Evolutionary conservation across 2,113 vertebrate species (phyloP), one percentile per base, ranked within the genome.

Genomic region (Lucifuga dentata): DNA sequence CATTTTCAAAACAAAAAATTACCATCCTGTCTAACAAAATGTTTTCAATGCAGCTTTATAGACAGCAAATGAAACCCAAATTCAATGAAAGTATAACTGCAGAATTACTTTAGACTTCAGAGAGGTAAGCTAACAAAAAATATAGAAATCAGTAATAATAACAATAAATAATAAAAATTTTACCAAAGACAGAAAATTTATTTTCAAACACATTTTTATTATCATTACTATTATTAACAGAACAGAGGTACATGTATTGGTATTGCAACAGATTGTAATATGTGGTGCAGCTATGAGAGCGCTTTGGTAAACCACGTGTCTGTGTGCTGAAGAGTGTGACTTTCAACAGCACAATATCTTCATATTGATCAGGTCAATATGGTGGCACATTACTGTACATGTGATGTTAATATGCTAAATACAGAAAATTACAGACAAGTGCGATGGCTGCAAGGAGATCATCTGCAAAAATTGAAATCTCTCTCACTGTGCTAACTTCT

Each of bases 181-280:
- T 29, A 29, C 3, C 26, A 62, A 9, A 68, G 17, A 43, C 32
- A 13, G 12, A 48, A 1, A 46, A 23, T 43, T 50, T 35, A 49
- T 60, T 80, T 77, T 80, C 83, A 63, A 68, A 80, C 62, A 68
- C 44, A 11, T 78, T 87, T 87, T 87, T 67, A 81, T 87, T 39
- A n/a, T 40, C 67, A 67, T 76, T 79, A 61, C 61, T 79, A 70
- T 81, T 74, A 65, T 76, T 76, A 81, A 81, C 81, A 81, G 84
- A 86, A 89, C 82, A 88, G 86, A 89, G 86, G 86, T 91, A 90
- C 89, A 90, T 62, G 80, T 86, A 89, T 80, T 58, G 70, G 78
- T 88, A 81, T 90, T 87, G 84, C 80, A 74, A 83, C 61, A 51
- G 56, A 75, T 65, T 83, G 66, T 78, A 77, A 88, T 81, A 81